Evolutionary conservation across 2,797 vertebrate species (phyloP).

Genomic region (Dicrostonyx torquatus): DNA sequence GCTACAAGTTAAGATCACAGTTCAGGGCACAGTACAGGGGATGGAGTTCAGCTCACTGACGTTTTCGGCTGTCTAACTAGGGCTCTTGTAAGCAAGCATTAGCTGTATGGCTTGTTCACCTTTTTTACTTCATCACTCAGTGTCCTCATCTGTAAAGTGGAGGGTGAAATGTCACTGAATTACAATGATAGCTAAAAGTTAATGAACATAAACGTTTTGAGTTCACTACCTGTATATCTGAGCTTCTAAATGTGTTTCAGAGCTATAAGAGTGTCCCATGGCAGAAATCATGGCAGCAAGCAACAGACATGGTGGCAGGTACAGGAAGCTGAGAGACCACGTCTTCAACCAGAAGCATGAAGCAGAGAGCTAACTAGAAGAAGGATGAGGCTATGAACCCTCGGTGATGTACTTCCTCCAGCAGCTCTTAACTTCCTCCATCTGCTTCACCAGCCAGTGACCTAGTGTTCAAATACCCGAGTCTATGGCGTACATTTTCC

Average conservation of each 20-base stretch:
- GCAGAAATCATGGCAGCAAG: neutral
- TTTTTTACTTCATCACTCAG: neutral
- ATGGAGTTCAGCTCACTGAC: neutral
- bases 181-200: neutral
- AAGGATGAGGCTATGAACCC: neutral
- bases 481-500: neutral
- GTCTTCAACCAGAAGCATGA: neutral
- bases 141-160: neutral
- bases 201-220: neutral
- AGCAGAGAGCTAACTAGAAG: neutral
- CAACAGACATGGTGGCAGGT: too few species aligned
- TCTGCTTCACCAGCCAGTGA: neutral
- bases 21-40: neutral
- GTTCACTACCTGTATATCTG: neutral
- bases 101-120: neutral
- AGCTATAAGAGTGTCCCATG: neutral
- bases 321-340: neutral
- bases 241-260: neutral
- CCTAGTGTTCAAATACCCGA: neutral
- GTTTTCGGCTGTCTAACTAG: neutral
- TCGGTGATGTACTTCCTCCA: neutral
- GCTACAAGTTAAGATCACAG: neutral
- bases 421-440: neutral
- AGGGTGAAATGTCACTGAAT: neutral
- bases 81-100: neutral